These are phyloP conservation scores for Sebastes fasciatus DNA, from an alignment of 2,113 vertebrate species.

Conservation along the genomic window DNA sequence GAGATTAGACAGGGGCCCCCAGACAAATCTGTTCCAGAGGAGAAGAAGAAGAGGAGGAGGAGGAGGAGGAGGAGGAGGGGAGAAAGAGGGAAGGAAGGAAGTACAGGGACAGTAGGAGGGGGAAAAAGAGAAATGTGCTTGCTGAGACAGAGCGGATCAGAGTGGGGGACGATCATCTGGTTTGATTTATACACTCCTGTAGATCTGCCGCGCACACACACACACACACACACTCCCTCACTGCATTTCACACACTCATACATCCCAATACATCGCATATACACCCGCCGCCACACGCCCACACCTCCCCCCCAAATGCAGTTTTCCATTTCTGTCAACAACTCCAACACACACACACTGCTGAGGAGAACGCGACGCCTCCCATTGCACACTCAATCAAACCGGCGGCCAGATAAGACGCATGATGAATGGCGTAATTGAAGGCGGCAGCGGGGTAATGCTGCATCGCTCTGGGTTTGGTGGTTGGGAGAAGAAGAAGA, in stretches of 20 bases:
- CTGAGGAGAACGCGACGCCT: constrained; percentile 59
- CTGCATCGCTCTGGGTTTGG: constrained; percentile 64
- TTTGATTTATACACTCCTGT: constrained; percentile 80
- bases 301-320: constrained; percentile 38
- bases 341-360: constrained; percentile 36
- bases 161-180: constrained; percentile 69
- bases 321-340: constrained; percentile 72
- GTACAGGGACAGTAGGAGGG: constrained; percentile 57
- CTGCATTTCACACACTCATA: constrained; percentile 44
- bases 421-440: constrained; percentile 83
- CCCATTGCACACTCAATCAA: constrained; percentile 77
- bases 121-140: constrained; percentile 50
- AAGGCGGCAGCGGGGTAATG: constrained; percentile 76
- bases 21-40: constrained; percentile 78
- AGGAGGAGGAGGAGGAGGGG: background rate
- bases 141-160: constrained; percentile 60
- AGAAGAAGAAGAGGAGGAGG: constrained; percentile 20
- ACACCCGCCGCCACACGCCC: constrained; percentile 29
- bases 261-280: constrained; percentile 57
- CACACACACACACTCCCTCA: constrained; percentile 15
- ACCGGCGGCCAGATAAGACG: constrained; percentile 74
- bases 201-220: constrained; percentile 38
- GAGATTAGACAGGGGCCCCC: constrained; percentile 75
- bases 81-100: constrained; percentile 51
- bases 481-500: constrained; percentile 25